These are phyloP conservation scores for Anas georgica DNA, from an alignment of 2,797 vertebrate species.

Conservation along the genomic window DNA sequence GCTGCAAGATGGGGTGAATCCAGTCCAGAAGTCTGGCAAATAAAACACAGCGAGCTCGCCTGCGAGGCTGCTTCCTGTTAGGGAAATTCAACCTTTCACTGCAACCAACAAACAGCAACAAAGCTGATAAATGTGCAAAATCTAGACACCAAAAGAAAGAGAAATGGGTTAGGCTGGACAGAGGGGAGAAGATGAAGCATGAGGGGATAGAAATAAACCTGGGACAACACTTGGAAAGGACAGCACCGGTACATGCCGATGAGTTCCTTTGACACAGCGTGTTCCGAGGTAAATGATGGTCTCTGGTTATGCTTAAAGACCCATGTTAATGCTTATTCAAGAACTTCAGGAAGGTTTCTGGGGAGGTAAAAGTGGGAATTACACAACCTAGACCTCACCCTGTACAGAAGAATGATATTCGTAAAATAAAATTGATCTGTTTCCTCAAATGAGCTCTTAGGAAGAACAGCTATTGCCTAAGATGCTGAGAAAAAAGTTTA, in stretches of 20 bases:
- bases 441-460: background rate
- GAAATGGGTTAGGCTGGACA: background rate
- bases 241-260: background rate
- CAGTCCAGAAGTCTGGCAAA: background rate
- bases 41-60: too few species aligned
- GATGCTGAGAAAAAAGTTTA: background rate
- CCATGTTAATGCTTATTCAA: background rate
- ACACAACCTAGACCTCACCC: background rate
- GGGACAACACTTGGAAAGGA: background rate
- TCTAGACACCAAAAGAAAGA: background rate
- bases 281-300: background rate
- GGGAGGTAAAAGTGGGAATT: background rate
- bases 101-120: background rate
- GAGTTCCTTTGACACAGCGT: background rate
- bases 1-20: background rate
- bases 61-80: background rate
- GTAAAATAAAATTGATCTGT: background rate
- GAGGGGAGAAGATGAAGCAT: background rate
- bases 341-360: background rate
- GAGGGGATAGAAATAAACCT: background rate
- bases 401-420: background rate
- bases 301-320: background rate
- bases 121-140: background rate
- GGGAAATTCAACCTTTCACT: background rate
- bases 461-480: background rate